A percentile compares a stretch with the other conserved stretches of the same genome.
Evolutionary conservation across 1,140 invertebrate species (phyloP).

Genomic region (Cotesia glomerata): DNA sequence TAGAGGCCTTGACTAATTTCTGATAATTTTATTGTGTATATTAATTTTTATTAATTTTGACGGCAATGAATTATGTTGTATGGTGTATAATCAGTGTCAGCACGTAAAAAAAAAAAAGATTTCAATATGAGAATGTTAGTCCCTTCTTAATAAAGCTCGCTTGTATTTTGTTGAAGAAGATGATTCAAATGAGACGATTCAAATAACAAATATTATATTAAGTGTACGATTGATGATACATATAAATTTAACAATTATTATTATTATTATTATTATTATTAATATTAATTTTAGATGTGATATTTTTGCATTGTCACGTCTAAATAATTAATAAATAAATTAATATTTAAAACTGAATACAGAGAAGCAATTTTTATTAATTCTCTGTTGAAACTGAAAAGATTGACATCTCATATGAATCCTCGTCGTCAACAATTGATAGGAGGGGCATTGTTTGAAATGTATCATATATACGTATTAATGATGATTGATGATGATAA

Average conservation of each 20-base stretch:
- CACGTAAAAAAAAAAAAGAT: conserved; percentile 37
- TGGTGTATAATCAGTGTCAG: conserved; percentile 61
- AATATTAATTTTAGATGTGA: conserved; percentile 1
- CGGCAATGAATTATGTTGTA: conserved; percentile 55
- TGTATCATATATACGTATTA: conserved; percentile 65
- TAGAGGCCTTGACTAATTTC: conserved; percentile 4
- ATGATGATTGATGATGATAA: conserved; percentile 44
- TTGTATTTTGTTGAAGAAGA: conserved; percentile 53
- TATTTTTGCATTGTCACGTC: neutral
- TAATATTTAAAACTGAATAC: neutral
- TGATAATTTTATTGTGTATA: conserved; percentile 57
- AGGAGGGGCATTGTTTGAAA: conserved; percentile 61
- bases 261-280: neutral
- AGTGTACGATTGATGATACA: conserved; percentile 37
- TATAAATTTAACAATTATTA: conserved; percentile 8
- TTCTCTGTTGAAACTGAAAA: conserved; percentile 31
- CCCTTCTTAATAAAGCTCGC: conserved; percentile 58
- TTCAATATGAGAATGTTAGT: conserved; percentile 58
- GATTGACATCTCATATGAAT: conserved; percentile 41
- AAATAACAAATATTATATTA: conserved; percentile 32
- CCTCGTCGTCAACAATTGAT: conserved; percentile 52
- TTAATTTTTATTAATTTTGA: conserved; percentile 55
- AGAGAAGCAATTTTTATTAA: conserved; percentile 9
- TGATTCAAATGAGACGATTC: conserved; percentile 48
- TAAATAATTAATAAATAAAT: neutral